Evolutionary conservation across 2,113 vertebrate genomes (phyloP).

Genomic region (Tetrax tetrax): DNA sequence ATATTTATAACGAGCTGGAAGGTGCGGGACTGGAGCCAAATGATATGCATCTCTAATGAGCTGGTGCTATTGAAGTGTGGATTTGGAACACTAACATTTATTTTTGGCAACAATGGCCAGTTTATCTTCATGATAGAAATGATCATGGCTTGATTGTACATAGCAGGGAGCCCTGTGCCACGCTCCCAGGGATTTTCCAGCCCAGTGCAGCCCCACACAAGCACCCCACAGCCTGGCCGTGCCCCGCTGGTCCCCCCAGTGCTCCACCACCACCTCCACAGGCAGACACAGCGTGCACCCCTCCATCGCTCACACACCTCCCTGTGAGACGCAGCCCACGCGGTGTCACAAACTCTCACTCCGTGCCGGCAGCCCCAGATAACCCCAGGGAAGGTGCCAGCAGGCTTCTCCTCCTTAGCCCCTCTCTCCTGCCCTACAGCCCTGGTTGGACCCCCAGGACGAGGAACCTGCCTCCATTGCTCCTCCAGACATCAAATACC

Average conservation of each 20-base stretch:
- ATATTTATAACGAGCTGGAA: conserved; percentile 93
- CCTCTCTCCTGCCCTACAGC: background rate
- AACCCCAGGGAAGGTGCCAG: background rate
- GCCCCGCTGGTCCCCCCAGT: background rate
- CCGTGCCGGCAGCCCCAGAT: accelerated
- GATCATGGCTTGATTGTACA: background rate
- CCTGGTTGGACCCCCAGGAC: background rate
- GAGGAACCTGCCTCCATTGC: background rate
- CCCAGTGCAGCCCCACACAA: background rate
- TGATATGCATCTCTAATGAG: conserved; percentile 93
- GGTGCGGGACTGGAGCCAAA: conserved; percentile 95
- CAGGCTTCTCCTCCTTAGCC: background rate
- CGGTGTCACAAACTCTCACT: accelerated
- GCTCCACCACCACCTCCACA: accelerated
- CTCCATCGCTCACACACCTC: background rate
- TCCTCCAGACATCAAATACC: background rate
- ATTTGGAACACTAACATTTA: conserved; percentile 81
- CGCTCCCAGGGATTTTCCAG: background rate
- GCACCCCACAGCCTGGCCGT: background rate
- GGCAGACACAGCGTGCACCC: background rate
- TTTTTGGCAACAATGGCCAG: conserved; percentile 84
- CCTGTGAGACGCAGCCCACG: background rate
- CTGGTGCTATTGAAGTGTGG: conserved; percentile 77
- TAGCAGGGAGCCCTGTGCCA: background rate
- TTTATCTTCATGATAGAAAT: conserved; percentile 70